phyloP scores from a whole-genome alignment of 2,797 vertebrate genomes.

The Ctenochaetus hawaiiensis region DNA sequence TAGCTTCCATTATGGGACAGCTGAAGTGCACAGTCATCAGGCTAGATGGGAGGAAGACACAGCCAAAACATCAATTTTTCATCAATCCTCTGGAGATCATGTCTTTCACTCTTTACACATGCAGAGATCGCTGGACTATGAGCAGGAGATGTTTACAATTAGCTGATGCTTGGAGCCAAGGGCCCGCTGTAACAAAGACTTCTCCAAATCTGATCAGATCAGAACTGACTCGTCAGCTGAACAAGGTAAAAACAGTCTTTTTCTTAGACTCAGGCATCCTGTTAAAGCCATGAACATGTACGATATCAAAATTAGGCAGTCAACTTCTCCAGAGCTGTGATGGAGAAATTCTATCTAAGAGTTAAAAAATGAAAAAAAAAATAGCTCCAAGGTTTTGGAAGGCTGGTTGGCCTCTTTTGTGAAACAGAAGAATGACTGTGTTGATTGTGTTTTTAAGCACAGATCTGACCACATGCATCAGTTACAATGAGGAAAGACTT shows the following conservation, averaged over 20 bases:
- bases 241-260: not conserved
- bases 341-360: not conserved
- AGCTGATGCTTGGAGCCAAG: not conserved
- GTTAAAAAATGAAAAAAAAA: not conserved
- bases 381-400: not conserved
- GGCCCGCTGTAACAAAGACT: not conserved
- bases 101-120: not conserved
- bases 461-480: conserved; percentile 1
- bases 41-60: conserved; percentile 80
- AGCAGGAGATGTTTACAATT: not conserved
- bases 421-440: not conserved
- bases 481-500: too few species aligned
- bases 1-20: conserved; percentile 97
- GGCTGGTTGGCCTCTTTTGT: conserved; percentile 1
- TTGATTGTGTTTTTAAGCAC: not conserved
- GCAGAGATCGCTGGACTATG: conserved; percentile 5
- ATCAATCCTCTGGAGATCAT: not conserved
- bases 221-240: not conserved
- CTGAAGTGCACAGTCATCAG: conserved; percentile 95
- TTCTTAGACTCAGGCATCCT: not conserved
- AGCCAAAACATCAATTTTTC: conserved; percentile 30
- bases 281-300: not conserved
- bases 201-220: not conserved
- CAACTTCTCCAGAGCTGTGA: not conserved
- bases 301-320: not conserved